phyloP scores from a whole-genome alignment of 2,888 invertebrate species.

The Isoperla grammatica region DNA sequence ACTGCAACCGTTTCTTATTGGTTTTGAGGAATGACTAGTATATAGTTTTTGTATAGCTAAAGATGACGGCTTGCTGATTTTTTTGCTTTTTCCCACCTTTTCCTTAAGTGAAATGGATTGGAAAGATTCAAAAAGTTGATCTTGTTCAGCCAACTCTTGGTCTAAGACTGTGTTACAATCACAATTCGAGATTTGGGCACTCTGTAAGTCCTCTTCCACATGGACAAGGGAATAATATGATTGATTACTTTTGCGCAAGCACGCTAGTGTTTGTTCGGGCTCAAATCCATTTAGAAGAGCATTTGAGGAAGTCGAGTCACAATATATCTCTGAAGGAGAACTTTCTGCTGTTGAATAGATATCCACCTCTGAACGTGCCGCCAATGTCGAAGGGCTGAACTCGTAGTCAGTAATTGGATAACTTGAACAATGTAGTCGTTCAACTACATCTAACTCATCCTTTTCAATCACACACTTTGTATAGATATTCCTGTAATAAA shows the following conservation, averaged over 20 bases:
- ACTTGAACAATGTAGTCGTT: slow-evolving; percentile 44
- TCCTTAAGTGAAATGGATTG: slow-evolving; percentile 43
- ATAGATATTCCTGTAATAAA: slow-evolving; percentile 48
- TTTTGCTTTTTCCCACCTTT: slow-evolving; percentile 40
- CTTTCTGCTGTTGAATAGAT: slow-evolving; percentile 48
- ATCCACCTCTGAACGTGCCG: slow-evolving; percentile 44
- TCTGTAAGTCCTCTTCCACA: slow-evolving; percentile 37
- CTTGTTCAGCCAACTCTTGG: slow-evolving; percentile 51
- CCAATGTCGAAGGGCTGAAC: slow-evolving; percentile 36
- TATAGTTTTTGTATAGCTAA: slow-evolving; percentile 33
- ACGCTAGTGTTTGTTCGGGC: slow-evolving; percentile 1
- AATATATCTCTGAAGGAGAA: slow-evolving; percentile 39
- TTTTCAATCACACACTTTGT: slow-evolving; percentile 48
- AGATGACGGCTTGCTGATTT: slow-evolving; percentile 35
- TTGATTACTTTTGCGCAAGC: slow-evolving; percentile 28
- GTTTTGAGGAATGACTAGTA: slow-evolving; percentile 46
- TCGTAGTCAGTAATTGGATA: slow-evolving; percentile 36
- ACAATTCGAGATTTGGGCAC: slow-evolving; percentile 41
- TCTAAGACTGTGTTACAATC: slow-evolving; percentile 44
- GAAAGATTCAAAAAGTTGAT: slow-evolving; percentile 49
- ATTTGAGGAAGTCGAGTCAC: not conserved
- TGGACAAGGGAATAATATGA: slow-evolving; percentile 36
- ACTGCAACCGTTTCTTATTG: slow-evolving; percentile 19
- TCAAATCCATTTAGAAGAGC: not conserved
- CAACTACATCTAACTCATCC: slow-evolving; percentile 48